Percentiles rank a stretch among this genome's conserved stretches.
These are phyloP conservation scores for Tinea semifulvella DNA, from an alignment of 2,888 invertebrate species.

Conservation along the genomic window DNA sequence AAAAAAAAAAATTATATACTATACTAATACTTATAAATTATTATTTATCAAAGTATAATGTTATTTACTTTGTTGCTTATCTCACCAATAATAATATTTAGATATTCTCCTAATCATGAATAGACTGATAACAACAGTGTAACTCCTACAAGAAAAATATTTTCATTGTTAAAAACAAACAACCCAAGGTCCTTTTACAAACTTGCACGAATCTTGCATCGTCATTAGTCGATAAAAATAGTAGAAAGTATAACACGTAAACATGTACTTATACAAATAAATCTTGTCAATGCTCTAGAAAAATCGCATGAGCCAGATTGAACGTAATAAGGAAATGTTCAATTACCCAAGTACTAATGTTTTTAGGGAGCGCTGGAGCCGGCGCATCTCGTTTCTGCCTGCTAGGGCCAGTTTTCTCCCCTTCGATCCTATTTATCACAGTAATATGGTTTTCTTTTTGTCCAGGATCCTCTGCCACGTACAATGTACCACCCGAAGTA, in stretches of 20 bases:
- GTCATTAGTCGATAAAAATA: constrained; percentile 27
- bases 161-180: constrained; percentile 1
- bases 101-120: background rate
- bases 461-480: constrained; percentile 39
- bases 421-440: constrained; percentile 11
- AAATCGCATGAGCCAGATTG: constrained; percentile 18
- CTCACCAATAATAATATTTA: constrained; percentile 3
- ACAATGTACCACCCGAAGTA: constrained; percentile 35
- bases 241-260: constrained; percentile 24
- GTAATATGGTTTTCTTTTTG: constrained; percentile 14
- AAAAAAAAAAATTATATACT: too few species aligned
- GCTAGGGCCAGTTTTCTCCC: constrained; percentile 20
- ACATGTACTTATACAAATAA: constrained; percentile 8
- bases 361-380: constrained; percentile 37
- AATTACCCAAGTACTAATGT: constrained; percentile 60
- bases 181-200: background rate
- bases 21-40: too few species aligned
- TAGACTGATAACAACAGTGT: background rate
- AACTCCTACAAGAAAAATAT: too few species aligned
- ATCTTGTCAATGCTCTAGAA: background rate
- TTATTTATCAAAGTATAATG: too few species aligned
- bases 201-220: background rate
- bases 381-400: constrained; percentile 50
- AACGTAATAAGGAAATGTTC: constrained; percentile 39
- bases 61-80: background rate